Evolutionary conservation across 2,797 vertebrate species (phyloP).

Genomic region (Microctenopoma steveboyesi): DNA sequence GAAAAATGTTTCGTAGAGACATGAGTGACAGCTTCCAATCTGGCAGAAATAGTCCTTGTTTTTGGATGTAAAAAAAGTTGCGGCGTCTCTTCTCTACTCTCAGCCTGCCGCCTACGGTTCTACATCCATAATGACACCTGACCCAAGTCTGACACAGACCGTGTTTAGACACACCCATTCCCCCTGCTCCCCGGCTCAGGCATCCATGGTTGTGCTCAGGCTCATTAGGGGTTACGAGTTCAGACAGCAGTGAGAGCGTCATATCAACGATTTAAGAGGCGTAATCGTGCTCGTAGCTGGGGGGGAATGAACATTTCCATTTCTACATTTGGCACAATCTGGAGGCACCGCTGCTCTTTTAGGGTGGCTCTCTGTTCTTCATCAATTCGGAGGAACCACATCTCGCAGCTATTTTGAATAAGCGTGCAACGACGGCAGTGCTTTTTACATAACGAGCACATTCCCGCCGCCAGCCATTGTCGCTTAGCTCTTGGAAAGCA

Average conservation of each 20-base stretch:
- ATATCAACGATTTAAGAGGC: conserved; percentile 34
- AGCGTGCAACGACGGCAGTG: conserved; percentile 28
- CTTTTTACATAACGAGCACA: conserved; percentile 68
- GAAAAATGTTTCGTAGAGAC: too few species aligned
- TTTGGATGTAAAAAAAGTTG: too few species aligned
- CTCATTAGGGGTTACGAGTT: conserved; percentile 15
- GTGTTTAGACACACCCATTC: neutral
- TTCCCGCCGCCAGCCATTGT: conserved; percentile 65
- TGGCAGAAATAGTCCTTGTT: too few species aligned
- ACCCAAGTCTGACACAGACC: conserved; percentile 30
- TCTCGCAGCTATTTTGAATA: conserved; percentile 70
- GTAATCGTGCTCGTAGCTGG: conserved; percentile 23
- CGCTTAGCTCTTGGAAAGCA: conserved; percentile 74
- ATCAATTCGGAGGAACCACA: conserved; percentile 50
- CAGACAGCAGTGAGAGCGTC: neutral
- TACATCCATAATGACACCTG: conserved; percentile 31
- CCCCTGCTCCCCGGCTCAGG: neutral
- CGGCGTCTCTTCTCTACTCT: neutral
- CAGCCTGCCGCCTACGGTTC: conserved; percentile 24
- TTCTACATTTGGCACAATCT: conserved; percentile 38
- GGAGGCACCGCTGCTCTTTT: conserved; percentile 41
- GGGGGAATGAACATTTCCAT: conserved; percentile 36
- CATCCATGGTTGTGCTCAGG: neutral
- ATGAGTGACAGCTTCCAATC: too few species aligned
- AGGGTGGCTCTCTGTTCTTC: conserved; percentile 37